phyloP scores from a whole-genome alignment of 2,113 vertebrate genomes.

The Albula goreensis region DNA sequence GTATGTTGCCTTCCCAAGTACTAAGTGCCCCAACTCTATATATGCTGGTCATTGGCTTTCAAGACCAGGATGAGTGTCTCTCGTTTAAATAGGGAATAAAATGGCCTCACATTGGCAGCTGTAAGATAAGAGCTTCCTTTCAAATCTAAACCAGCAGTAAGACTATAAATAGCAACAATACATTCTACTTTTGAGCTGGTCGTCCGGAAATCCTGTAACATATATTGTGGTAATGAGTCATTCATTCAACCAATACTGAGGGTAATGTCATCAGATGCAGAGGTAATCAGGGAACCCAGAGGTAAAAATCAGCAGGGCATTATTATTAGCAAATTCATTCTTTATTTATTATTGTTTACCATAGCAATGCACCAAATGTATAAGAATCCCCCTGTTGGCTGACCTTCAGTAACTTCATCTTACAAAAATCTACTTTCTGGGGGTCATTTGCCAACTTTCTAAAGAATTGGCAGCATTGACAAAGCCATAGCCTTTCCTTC shows the following conservation, averaged over 20 bases:
- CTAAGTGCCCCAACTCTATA: not conserved
- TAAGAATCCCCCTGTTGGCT: not conserved
- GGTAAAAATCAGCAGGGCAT: no score
- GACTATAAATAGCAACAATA: slow-evolving; percentile 13
- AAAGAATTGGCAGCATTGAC: not conserved
- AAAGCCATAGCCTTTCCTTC: slow-evolving; percentile 10
- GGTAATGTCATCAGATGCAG: no score
- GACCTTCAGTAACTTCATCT: not conserved
- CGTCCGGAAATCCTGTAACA: slow-evolving; percentile 31
- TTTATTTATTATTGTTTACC: not conserved
- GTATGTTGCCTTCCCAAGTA: not conserved
- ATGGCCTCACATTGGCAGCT: not conserved
- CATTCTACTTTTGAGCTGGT: slow-evolving; percentile 14
- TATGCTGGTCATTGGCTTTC: not conserved
- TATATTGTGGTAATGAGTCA: slow-evolving; percentile 33
- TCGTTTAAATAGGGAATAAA: not conserved
- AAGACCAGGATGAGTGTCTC: not conserved
- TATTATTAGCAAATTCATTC: not conserved
- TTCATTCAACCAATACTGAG: not conserved
- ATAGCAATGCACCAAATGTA: not conserved
- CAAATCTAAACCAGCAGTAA: slow-evolving; percentile 3
- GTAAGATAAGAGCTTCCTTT: not conserved
- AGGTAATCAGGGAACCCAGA: no score
- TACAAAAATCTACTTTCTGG: not conserved
- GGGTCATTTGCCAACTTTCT: not conserved